Conservation (phyloP, 2,113 vertebrate genomes). For the Pristiophorus japonicus region DNA sequence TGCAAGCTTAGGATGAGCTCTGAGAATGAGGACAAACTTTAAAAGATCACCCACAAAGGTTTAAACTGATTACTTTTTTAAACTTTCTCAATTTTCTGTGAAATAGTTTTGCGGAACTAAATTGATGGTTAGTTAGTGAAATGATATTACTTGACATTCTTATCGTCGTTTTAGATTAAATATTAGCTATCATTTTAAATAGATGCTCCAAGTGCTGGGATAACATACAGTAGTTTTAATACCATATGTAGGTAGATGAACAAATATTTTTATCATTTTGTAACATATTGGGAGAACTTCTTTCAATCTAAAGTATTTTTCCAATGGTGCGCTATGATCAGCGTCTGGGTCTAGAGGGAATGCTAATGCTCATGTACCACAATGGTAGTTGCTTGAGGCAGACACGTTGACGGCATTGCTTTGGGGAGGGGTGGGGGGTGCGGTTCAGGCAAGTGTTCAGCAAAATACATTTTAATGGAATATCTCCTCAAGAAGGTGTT, state of each 20-base stretch:
- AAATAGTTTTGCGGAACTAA: not conserved
- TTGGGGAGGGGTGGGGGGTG: too few species aligned
- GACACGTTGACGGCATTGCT: not conserved
- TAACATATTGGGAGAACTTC: too few species aligned
- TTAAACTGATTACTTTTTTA: not conserved
- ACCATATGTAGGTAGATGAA: not conserved
- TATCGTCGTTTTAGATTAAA: not conserved
- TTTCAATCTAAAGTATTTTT: not conserved
- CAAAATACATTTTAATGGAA: too few species aligned
- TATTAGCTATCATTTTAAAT: not conserved
- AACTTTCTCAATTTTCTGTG: not conserved
- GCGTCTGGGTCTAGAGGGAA: not conserved
- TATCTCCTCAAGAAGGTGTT: too few species aligned
- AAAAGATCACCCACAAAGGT: not conserved
- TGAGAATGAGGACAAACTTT: not conserved
- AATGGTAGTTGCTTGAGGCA: not conserved
- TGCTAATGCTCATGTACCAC: not conserved
- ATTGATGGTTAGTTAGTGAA: not conserved
- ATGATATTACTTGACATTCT: not conserved
- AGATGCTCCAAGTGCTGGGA: not conserved
- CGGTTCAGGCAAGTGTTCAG: too few species aligned
- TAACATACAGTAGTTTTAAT: not conserved
- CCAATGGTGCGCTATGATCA: not conserved
- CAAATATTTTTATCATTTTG: too few species aligned
- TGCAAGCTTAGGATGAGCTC: not conserved